Evolutionary conservation across 2,797 vertebrate species (phyloP), one percentile per base, ranked within the genome.

Genomic region (Eulemur albifrons): DNA sequence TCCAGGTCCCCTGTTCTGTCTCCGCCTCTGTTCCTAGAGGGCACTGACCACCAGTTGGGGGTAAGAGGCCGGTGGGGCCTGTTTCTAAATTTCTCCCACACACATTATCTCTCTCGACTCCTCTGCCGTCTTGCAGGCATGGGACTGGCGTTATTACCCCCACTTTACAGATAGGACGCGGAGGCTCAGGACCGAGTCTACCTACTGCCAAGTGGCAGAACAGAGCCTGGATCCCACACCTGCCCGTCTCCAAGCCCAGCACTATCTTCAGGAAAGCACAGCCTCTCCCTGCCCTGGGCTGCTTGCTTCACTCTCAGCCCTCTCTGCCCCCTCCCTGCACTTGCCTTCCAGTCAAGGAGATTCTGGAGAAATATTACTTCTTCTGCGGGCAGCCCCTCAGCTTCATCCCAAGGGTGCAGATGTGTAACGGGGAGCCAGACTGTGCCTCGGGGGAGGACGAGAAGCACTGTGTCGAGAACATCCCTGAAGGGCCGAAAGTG

Each of bases 381-480:
- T 98, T 99, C 98, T 99, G 99, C 95, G 96, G 93, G 2, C 97
- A 97, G 27, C 98, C 99, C 0, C 90, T 99, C 69, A 99, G 97
- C 98, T 99, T 99, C 97, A 99, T 99, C 97, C 97, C 99, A 0
- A 90, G 99, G 88, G 96, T 57, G 0, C 94, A 97, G 38, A 97
- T 99, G 63, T 99, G 99, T 15, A 98, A 99, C 0, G 99, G 99
- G n/a, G 98, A 95, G 0, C 2, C 40, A 0, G 99, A 99, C 97
- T 99, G 99, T 12, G 12, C 97, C 4, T 98, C 91, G 1, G 99
- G 98, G 0, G 99, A 99, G 93, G 99, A 99, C 0, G 99, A 99
- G 96, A 82, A 97, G 21, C 91, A 93, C 6, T 99, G 99, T 38
- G 97, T 99, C 81, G 96, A 97, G 96, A 85, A 27, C 81, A 93